phyloP scores from a whole-genome alignment of 2,113 vertebrate species.

The Ahaetulla prasina region DNA sequence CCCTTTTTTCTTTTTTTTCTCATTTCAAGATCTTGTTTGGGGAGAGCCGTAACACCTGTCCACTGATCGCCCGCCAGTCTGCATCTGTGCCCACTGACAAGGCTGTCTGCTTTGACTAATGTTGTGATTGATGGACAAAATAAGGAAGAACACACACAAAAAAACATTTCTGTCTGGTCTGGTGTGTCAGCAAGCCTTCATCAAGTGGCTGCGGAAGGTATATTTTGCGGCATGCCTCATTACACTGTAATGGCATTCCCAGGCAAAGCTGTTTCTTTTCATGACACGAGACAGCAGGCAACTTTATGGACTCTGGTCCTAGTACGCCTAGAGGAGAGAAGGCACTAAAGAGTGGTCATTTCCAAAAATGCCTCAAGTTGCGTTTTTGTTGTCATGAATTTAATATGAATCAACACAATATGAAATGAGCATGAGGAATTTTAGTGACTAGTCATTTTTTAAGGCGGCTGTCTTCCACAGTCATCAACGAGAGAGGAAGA shows the following conservation, averaged over 20 bases:
- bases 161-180: constrained; percentile 83
- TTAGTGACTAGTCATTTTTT: constrained; percentile 78
- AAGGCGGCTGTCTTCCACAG: constrained; percentile 72
- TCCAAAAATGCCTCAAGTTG: constrained; percentile 79
- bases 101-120: constrained; percentile 91
- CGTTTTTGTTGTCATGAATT: constrained; percentile 79
- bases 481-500: constrained; percentile 54
- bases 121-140: constrained; percentile 92
- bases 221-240: constrained; percentile 90
- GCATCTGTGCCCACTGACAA: constrained; percentile 80
- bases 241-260: constrained; percentile 89
- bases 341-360: constrained; percentile 78
- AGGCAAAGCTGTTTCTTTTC: constrained; percentile 86
- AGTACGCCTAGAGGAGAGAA: constrained; percentile 74
- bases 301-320: constrained; percentile 83
- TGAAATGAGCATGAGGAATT: constrained; percentile 77
- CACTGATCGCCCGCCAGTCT: constrained; percentile 77
- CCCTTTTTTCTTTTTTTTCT: constrained; percentile 53
- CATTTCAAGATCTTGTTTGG: constrained; percentile 72
- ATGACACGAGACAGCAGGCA: constrained; percentile 86
- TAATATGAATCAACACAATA: constrained; percentile 80
- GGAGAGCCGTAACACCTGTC: constrained; percentile 84
- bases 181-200: constrained; percentile 87
- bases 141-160: constrained; percentile 84
- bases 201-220: constrained; percentile 88